A percentile compares a stretch with the other conserved stretches of the same genome.
These are phyloP conservation scores for Luidia sarsii DNA, from an alignment of 53 echinoderm and acorn worm species.

Conservation along the genomic window DNA sequence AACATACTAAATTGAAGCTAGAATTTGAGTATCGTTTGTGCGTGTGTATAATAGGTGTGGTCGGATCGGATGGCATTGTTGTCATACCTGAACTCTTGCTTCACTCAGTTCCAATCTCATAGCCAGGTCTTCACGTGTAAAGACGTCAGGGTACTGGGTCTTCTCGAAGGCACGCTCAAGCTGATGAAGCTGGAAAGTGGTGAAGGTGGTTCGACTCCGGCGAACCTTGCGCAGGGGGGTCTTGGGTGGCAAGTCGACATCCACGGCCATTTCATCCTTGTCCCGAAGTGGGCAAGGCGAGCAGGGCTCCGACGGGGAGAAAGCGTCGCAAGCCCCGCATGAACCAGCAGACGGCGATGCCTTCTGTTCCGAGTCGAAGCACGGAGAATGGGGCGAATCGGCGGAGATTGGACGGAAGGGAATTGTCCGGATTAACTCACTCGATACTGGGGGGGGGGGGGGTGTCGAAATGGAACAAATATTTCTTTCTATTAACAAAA, in stretches of 20 bases:
- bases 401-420: neutral
- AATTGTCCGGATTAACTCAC: neutral
- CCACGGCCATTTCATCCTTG: conserved; percentile 26
- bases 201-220: conserved; percentile 92
- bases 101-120: conserved; percentile 88
- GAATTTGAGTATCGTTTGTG: too few relatives aligned
- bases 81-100: conserved; percentile 94
- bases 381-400: neutral
- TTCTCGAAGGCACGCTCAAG: conserved; percentile 91
- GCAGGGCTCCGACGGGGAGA: neutral
- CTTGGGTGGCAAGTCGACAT: conserved; percentile 31
- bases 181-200: conserved; percentile 95
- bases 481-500: neutral
- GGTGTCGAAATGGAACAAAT: neutral
- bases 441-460: neutral
- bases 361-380: conserved; percentile 12
- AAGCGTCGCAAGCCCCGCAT: neutral
- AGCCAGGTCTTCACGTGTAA: conserved; percentile 91
- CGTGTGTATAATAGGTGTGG: too few relatives aligned
- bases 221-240: conserved; percentile 68
- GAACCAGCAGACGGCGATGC: neutral
- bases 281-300: conserved; percentile 15
- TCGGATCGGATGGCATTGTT: too few relatives aligned
- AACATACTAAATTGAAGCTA: too few relatives aligned
- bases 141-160: conserved; percentile 98